Evolutionary conservation across 2,113 vertebrate genomes (phyloP), one percentile per base, ranked within the genome.

Genomic region (Asarcornis scutulata): DNA sequence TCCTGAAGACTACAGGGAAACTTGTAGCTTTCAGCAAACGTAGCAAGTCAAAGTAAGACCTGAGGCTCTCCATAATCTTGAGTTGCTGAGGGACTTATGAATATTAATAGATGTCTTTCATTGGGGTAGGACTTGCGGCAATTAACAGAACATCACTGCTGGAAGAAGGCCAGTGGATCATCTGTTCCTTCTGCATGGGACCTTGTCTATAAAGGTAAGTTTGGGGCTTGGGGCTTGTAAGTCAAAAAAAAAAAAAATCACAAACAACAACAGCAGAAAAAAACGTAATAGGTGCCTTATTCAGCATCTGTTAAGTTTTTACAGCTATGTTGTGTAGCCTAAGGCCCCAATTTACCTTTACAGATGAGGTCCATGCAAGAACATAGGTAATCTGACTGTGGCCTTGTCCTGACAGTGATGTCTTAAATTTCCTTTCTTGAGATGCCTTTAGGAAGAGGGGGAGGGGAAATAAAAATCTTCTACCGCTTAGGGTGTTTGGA

Each of bases 121-220:
- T 96, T 96, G 96, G 96, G 92, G 96, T 97, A 96, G 96, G 95
- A 96, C 83, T 96, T 96, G 92, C 96, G 73, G 92, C 93, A 95
- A 62, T 96, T 93, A 84, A 97, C 96, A 94, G 96, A 96, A 88
- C 93, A 96, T 96, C 95, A 96, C 88, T 97, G 83, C 95, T 96
- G 95, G 93, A 96, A 94, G 96, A 92, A 94, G 83, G 92, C 58
- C 95, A 96, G 53, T 96, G 95, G 96, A 97, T 93, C 95, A 90
- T 84, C 95, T 95, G 85, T 96, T 91, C 86, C 92, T 95, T 94
- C 95, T 96, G 96, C 95, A 96, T 97, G 90, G 95, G 83, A 95
- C 95, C 95, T 97, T 97, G 95, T 97, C 96, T 97, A 95, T 95
- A 97, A 96, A 97, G 96, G 95, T 97, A 97, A 96, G 96, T 97